Percentiles rank a stretch among this genome's conserved stretches.
phyloP scores from a whole-genome alignment of 2,888 invertebrate genomes.

The Axea sp. region DNA sequence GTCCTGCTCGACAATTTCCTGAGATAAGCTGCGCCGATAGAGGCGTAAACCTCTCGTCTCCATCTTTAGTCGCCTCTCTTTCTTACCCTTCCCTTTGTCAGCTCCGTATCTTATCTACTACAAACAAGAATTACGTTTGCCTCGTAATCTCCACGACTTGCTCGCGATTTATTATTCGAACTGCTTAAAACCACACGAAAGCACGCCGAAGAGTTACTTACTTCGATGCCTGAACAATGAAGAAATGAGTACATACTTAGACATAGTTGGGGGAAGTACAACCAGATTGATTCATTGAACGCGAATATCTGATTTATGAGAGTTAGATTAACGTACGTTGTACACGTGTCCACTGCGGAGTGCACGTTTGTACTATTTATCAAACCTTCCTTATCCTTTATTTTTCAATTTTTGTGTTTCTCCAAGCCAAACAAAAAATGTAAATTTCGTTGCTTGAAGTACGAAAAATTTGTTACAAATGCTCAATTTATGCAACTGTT shows the following conservation, averaged over 20 bases:
- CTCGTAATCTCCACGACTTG: constrained; percentile 72
- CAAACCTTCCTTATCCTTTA: not conserved
- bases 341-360: constrained; percentile 1
- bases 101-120: constrained; percentile 76
- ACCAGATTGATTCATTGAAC: constrained; percentile 43
- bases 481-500: no score
- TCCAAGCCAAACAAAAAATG: no score
- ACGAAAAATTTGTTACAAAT: no score
- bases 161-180: constrained; percentile 74
- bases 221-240: constrained; percentile 35
- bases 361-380: constrained; percentile 11
- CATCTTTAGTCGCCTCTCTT: constrained; percentile 42
- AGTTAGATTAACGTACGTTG: constrained; percentile 5
- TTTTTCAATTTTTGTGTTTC: not conserved
- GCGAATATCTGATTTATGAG: constrained; percentile 32
- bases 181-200: constrained; percentile 62
- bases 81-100: constrained; percentile 49
- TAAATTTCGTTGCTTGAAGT: no score
- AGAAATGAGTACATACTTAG: constrained; percentile 42
- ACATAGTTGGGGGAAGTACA: constrained; percentile 15
- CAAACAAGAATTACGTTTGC: constrained; percentile 78
- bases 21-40: constrained; percentile 76
- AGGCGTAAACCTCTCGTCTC: constrained; percentile 70
- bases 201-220: constrained; percentile 35
- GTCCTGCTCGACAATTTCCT: constrained; percentile 76